Evolutionary conservation across 1,140 invertebrate species (phyloP).

Genomic region (Drosophila navojoa): DNA sequence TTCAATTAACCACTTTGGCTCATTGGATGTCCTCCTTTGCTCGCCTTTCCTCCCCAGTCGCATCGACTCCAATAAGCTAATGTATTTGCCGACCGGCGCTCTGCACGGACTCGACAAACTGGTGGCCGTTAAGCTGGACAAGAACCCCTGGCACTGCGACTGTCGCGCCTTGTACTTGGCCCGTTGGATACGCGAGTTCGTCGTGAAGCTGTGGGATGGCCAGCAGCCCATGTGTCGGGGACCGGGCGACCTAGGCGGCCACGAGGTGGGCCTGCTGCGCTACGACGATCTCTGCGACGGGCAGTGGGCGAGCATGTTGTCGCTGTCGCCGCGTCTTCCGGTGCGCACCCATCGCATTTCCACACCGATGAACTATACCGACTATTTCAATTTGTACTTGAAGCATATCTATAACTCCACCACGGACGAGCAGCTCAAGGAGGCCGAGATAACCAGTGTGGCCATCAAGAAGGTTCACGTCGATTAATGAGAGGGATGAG

Average conservation of each 20-base stretch:
- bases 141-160: constrained; percentile 95
- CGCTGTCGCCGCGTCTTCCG: constrained; percentile 88
- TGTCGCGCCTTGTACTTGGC: constrained; percentile 91
- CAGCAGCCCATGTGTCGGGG: constrained; percentile 89
- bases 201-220: constrained; percentile 89
- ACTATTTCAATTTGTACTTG: constrained; percentile 81
- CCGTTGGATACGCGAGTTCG: constrained; percentile 87
- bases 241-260: constrained; percentile 86
- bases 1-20: background rate
- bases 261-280: constrained; percentile 85
- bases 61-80: constrained; percentile 91
- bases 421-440: constrained; percentile 67
- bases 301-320: constrained; percentile 93
- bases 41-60: constrained; percentile 85
- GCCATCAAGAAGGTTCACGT: constrained; percentile 71
- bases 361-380: constrained; percentile 80
- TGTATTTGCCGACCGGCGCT: constrained; percentile 88
- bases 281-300: constrained; percentile 92
- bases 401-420: constrained; percentile 79
- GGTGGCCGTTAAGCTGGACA: constrained; percentile 89
- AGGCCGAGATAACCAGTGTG: constrained; percentile 71
- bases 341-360: constrained; percentile 81
- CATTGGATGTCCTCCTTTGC: background rate
- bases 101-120: constrained; percentile 88
- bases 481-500: constrained; percentile 25